Conservation (phyloP, 2,113 vertebrate genomes). For the Rhynchomys soricoides region DNA sequence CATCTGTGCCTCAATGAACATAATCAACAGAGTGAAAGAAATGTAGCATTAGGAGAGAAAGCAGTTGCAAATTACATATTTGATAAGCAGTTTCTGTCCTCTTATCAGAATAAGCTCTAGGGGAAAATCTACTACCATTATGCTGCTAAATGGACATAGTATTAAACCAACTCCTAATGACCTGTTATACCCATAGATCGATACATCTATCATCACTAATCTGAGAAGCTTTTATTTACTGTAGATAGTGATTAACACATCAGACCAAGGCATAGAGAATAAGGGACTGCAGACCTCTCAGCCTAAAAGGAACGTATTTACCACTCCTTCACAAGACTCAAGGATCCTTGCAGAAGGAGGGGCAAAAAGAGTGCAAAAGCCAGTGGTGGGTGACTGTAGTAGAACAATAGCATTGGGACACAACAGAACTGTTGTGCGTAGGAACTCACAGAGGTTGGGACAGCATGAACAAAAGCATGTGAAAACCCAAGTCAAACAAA, state of each 20-base stretch:
- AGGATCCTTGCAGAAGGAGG: not conserved
- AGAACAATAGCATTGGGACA: not conserved
- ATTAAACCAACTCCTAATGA: not conserved
- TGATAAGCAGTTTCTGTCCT: not conserved
- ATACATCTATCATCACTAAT: not conserved
- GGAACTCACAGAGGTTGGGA: not conserved
- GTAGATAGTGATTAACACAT: not conserved
- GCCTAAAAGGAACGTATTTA: too few species aligned
- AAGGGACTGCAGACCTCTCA: not conserved
- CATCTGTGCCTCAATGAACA: not conserved
- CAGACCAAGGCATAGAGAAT: not conserved
- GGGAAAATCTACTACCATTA: not conserved
- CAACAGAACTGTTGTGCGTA: not conserved
- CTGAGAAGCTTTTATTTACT: not conserved
- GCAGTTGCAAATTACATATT: not conserved
- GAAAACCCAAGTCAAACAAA: not conserved
- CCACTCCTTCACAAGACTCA: not conserved
- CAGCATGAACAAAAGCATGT: not conserved
- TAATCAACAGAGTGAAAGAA: conserved; percentile 18
- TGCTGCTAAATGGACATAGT: not conserved
- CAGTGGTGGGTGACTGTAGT: not conserved
- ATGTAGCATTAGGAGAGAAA: not conserved
- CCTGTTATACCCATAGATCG: not conserved
- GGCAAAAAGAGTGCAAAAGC: not conserved
- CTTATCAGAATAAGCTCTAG: not conserved